Base-by-base conservation (phyloP, 2,888 invertebrate genomes). In the Sesamia inferens region DNA sequence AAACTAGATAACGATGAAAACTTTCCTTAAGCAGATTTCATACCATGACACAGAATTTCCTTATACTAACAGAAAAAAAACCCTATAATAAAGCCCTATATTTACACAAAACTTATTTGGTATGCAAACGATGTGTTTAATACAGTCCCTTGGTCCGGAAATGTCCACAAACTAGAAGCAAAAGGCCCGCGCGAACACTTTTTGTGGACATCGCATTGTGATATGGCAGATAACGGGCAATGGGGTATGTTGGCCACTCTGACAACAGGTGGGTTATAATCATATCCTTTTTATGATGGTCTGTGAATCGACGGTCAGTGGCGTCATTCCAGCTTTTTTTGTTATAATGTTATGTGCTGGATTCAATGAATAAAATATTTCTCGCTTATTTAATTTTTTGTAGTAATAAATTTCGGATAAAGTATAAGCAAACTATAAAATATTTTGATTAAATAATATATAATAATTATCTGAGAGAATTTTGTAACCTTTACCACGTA, bases 231-330 rank as follows among this genome's bases (percentile, higher is more conserved):
- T 78, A 81, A 57, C 74, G 62, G 47, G 44, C n/a, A 51, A 62
- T 39, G 54, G 61, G 57, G 70, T 22, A 44, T 31, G n/a, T 48
- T 39, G 48, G n/a, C 62, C 44, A 10, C n/a, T 22, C 13, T 1
- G 19, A 55, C 79, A 84, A 84, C 85, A 85, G 76, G 83, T 84
- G 78, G 80, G 55, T 58, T 8, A 39, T 77, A 58, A 61, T 64
- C 65, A 68, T 82, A 72, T 39, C 42, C 42, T 75, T 78, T 74
- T 78, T 76, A 74, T 75, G 31, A n/a, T 61, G 62, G 24, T 66
- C 19, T 75, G 22, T 65, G 47, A 63, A 39, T 22, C 24, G 22
- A 44, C 24, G 68, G 47, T 69, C 68, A 71, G n/a, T 11, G 14
- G 6, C 7, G 22, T 48, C 10, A 59, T 63, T 71, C 39, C 47